These are phyloP conservation scores for Oncorhynchus nerka DNA, from an alignment of 2,113 vertebrate species.

Conservation along the genomic window DNA sequence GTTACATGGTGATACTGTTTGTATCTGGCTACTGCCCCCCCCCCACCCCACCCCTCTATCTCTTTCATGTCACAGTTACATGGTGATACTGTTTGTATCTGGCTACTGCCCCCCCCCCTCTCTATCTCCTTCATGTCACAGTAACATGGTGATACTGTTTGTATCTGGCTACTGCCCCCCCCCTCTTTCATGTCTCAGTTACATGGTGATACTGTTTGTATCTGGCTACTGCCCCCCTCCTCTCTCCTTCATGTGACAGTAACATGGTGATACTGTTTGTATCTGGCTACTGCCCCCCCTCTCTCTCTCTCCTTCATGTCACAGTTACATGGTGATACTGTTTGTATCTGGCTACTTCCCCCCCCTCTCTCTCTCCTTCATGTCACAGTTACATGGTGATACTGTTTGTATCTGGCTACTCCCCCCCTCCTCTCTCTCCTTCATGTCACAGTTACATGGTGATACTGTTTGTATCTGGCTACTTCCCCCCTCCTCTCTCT, in stretches of 20 bases:
- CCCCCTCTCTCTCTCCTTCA: background rate
- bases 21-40: background rate
- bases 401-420: too few relatives aligned
- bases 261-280: conserved; percentile 72
- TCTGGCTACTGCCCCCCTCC: background rate
- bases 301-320: too few relatives aligned
- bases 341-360: background rate
- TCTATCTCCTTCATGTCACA: too few relatives aligned
- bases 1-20: background rate
- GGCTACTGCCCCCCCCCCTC: too few relatives aligned
- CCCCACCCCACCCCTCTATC: background rate
- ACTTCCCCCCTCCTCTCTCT: background rate
- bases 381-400: conserved; percentile 78
- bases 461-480: background rate
- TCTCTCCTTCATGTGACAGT: conserved; percentile 46
- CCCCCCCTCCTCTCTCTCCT: too few relatives aligned
- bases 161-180: background rate
- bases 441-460: background rate
- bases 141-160: background rate
- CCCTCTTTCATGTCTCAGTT: too few relatives aligned
- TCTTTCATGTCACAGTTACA: conserved; percentile 63
- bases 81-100: conserved; percentile 80
- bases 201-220: background rate
- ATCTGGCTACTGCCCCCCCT: too few relatives aligned
- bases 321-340: background rate